A percentile compares a stretch with the other conserved stretches of the same genome.
Evolutionary conservation across 2,113 vertebrate genomes (phyloP).

Genomic region (Peromyscus californicus): DNA sequence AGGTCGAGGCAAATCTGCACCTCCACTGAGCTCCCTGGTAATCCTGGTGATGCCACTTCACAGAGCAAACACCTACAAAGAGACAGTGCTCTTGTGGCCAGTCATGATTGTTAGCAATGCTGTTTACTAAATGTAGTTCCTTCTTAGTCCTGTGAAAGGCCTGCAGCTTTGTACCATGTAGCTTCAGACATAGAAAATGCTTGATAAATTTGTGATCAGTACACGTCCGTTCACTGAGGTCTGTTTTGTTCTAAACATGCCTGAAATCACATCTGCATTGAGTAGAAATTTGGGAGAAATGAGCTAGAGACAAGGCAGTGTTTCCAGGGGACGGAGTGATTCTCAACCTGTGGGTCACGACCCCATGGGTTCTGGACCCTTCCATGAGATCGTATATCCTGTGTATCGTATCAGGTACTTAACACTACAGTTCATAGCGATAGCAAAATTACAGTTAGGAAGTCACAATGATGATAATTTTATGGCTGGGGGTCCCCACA

Average conservation of each 20-base stretch:
- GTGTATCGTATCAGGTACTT: neutral
- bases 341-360: neutral
- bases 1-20: neutral
- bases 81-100: neutral
- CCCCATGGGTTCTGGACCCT: neutral
- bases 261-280: neutral
- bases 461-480: neutral
- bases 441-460: neutral
- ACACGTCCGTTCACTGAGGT: neutral
- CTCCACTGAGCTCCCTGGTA: neutral
- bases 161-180: neutral
- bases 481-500: neutral
- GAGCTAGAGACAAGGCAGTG: neutral
- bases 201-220: neutral
- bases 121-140: neutral
- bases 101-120: neutral
- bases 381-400: neutral
- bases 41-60: neutral
- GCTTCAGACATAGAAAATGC: neutral
- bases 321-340: neutral
- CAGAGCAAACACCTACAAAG: neutral
- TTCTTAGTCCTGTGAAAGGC: neutral
- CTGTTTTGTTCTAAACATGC: neutral
- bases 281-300: constrained; percentile 4
- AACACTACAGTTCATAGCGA: neutral